Percentiles rank a stretch among this genome's conserved stretches.
phyloP scores from a whole-genome alignment of 37 sponge, comb jelly and placozoan species.

The Halichondria panicea region DNA sequence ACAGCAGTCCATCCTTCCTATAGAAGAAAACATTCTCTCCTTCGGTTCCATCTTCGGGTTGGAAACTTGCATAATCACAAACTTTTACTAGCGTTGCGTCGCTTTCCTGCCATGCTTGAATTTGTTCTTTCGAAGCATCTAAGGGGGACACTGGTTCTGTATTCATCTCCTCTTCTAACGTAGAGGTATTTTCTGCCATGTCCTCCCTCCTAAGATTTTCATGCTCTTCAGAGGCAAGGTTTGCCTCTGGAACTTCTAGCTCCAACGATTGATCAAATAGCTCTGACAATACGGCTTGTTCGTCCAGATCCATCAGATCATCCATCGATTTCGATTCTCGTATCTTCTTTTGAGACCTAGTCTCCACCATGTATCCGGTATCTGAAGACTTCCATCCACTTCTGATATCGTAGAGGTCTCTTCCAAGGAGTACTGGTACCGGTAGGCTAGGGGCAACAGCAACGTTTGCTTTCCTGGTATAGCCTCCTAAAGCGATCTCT shows the following conservation, averaged over 20 bases:
- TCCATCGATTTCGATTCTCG: too few species aligned
- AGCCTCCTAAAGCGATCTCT: background rate
- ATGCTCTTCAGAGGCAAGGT: background rate
- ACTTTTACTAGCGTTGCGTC: background rate
- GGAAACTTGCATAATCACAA: background rate
- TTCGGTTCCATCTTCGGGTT: background rate
- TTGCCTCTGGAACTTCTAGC: background rate
- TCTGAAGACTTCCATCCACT: too few species aligned
- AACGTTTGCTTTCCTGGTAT: background rate
- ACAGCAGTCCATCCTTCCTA: background rate
- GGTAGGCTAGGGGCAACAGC: slow-evolving; percentile 19
- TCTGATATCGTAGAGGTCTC: slow-evolving; percentile 7
- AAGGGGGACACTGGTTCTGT: background rate
- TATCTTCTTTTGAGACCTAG: background rate
- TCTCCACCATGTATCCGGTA: background rate
- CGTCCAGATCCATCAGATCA: background rate
- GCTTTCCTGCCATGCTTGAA: background rate
- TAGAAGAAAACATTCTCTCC: background rate
- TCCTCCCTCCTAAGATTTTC: too few species aligned
- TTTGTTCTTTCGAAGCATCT: background rate
- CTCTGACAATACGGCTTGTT: background rate
- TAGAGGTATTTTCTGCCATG: background rate
- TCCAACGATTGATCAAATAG: too few species aligned
- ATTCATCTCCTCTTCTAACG: background rate
- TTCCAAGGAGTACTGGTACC: slow-evolving; percentile 9